Evolutionary conservation across 2,113 vertebrate species (phyloP), one percentile per base, ranked within the genome.

Genomic region (Phyllostomus discolor): DNA sequence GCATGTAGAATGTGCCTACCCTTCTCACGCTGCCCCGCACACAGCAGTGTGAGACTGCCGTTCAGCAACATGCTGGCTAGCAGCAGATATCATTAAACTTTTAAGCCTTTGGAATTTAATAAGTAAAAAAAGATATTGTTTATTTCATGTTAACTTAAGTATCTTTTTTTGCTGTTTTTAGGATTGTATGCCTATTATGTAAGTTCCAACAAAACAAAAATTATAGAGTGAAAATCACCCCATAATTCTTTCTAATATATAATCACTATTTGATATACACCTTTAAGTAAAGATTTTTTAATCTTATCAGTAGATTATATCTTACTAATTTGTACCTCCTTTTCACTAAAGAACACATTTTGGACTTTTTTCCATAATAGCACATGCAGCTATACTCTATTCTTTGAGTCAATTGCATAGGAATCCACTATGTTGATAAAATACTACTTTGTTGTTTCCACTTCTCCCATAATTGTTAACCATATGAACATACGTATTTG

Each of bases 291-390:
- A 73, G 11, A 81, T 33, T 35, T 46, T 78, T 66, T 31, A 2
- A 59, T 64, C 80, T 84, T 75, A 76, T 46, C 59, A 70, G 33
- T 64, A 16, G 50, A 76, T 78, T 62, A 33, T 75, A 72, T 92
- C 31, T 66, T 59, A 72, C 62, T 72, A 67, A 70, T 52, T 43
- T 81, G 20, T 33, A 62, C 20, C 7, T 78, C 83, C 26, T 88
- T 91, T 78, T 78, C 70, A 76, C 66, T 93, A 72, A 92, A 52
- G 17, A 93, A 59, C 59, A 90, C 35, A 82, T 90, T 81, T 48
- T 94, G 33, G 7, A 62, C 38, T 91, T 91, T 95, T 85, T 92
- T 67, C 12, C 48, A 57, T 91, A 20, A 54, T 43, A 38, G 19
- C 43, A 79, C 33, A 57, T 38, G n/a, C 35, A 70, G 4, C 43